Conservation (phyloP, 2,888 invertebrate genomes). For the Ferdinandea cuprea region DNA sequence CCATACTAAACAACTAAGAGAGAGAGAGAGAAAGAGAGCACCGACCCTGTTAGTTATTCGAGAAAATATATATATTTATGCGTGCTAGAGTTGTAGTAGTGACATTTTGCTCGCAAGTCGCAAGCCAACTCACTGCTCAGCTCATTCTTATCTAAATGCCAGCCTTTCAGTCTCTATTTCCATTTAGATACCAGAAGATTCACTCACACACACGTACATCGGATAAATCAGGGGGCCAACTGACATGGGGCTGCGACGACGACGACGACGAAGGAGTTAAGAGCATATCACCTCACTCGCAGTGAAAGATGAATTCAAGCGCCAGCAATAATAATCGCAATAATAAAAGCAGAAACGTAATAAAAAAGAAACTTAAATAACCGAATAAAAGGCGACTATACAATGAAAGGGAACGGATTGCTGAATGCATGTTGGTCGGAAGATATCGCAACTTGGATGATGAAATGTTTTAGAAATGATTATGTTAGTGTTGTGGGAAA, state of each 20-base stretch:
- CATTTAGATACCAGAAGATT: constrained; percentile 83
- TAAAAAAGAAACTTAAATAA: constrained; percentile 57
- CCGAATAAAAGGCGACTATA: constrained; percentile 27
- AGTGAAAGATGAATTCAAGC: constrained; percentile 56
- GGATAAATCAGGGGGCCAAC: constrained; percentile 17
- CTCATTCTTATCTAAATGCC: constrained; percentile 82
- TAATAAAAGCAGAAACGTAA: constrained; percentile 63
- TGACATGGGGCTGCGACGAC: background rate
- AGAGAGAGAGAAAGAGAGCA: no score
- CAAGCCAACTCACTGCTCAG: constrained; percentile 28
- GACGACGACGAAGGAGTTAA: constrained; percentile 26
- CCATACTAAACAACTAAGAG: constrained; percentile 36
- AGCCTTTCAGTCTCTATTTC: constrained; percentile 84
- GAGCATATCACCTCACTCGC: constrained; percentile 20
- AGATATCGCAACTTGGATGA: constrained; percentile 20
- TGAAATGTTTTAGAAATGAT: background rate
- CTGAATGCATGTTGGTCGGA: constrained; percentile 6
- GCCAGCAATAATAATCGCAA: constrained; percentile 63
- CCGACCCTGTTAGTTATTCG: background rate
- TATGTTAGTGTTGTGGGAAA: no score
- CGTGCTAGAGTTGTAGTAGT: background rate
- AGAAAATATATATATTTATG: background rate
- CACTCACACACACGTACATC: constrained; percentile 76
- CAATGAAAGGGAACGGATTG: constrained; percentile 48
- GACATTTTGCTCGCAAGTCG: background rate